phyloP scores from a whole-genome alignment of 2,888 invertebrate genomes.

The Drosophila subsilvestris region DNA sequence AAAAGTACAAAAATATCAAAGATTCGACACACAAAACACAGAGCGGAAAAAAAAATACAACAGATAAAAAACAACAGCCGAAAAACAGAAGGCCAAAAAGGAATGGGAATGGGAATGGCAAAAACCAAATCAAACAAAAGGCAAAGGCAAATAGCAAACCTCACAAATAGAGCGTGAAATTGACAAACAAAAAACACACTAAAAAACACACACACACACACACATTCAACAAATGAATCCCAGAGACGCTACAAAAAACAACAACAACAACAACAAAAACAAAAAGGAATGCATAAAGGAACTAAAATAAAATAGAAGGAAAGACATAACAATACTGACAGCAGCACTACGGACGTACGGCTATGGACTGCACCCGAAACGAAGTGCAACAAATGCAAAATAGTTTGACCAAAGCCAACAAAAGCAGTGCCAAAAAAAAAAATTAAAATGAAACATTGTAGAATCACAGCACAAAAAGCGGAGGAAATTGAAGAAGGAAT shows the following conservation, averaged over 20 bases:
- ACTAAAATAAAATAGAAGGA: slow-evolving; percentile 16
- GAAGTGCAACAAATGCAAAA: slow-evolving; percentile 67
- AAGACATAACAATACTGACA: slow-evolving; percentile 18
- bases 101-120: slow-evolving; percentile 44
- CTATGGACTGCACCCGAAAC: slow-evolving; percentile 8
- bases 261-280: slow-evolving; percentile 14
- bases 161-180: slow-evolving; percentile 78
- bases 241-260: slow-evolving; percentile 23
- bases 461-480: not conserved
- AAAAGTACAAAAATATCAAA: slow-evolving; percentile 78
- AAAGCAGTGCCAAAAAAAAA: slow-evolving; percentile 1
- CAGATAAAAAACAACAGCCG: slow-evolving; percentile 29
- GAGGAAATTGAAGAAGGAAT: slow-evolving; percentile 25
- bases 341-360: slow-evolving; percentile 11
- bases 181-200: slow-evolving; percentile 55
- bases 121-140: slow-evolving; percentile 59
- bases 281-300: slow-evolving; percentile 14
- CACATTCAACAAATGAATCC: slow-evolving; percentile 9
- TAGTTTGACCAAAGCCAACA: slow-evolving; percentile 48
- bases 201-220: slow-evolving; percentile 21
- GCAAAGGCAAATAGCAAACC: slow-evolving; percentile 73
- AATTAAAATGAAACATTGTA: slow-evolving; percentile 15
- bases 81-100: slow-evolving; percentile 49
- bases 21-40: slow-evolving; percentile 49
- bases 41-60: not conserved